Evolutionary conservation across 1,140 invertebrate species (phyloP), one percentile per base, ranked within the genome.

Genomic region (Lamellibrachia luymesi): DNA sequence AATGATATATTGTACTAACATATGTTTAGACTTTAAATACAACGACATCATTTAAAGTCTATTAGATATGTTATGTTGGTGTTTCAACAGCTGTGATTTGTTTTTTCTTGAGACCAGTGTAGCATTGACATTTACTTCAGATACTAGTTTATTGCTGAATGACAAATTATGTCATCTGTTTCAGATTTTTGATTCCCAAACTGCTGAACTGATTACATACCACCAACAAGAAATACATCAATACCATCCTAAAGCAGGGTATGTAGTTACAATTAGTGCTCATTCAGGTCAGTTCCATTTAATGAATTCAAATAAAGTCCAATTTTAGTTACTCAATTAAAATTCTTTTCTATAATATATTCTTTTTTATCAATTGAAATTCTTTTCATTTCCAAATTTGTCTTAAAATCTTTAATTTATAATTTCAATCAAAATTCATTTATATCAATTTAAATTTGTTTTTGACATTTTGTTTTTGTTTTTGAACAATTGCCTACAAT

Each of bases 221-320:
- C 98, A 99, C 96, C 98, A 98, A 95, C 97, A 98, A 25, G 98
- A 99, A 95, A 97, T 99, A 91, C 97, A 97, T 92, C 97, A 98
- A 93, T 96, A 97, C 13, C 97, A 97, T 94, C 98, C 98, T 0
- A 97, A 98, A 94, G 98, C 99, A 96, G 98, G 97, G 64, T 80
- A 22, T 80, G 64, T 80, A 80, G 38, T 38, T 38, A 38, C 38
- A 38, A 80, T 80, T 80, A 80, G 64, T 80, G 2, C 25, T 80
- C 25, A 80, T 80, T 22, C 4, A 80, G 5, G 13, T 80, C 6
- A 80, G 5, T 80, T 80, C 6, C 64, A 80, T 17, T 80, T 80
- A 80, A 80, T 80, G 2, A 8, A 80, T 80, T 6, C 2, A 4
- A 38, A 38, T 17, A 80, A 22, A 80, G 4, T 80, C 64, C 17